These are phyloP conservation scores for Agrochola lota DNA, from an alignment of 2,888 invertebrate genomes.

Conservation along the genomic window DNA sequence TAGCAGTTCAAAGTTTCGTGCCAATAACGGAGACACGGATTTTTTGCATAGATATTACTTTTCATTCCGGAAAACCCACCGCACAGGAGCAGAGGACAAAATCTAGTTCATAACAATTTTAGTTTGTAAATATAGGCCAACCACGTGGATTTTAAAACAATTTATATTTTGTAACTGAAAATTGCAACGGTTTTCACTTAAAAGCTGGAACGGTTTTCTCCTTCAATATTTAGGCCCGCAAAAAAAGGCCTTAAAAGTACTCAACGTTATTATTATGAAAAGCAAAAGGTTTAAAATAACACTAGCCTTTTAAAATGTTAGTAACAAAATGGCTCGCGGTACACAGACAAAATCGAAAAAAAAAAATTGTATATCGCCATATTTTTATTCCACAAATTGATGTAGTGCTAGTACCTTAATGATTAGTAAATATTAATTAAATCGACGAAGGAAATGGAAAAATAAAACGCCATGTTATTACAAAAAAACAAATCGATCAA, in stretches of 20 bases:
- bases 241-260: neutral
- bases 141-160: neutral
- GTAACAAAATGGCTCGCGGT: neutral
- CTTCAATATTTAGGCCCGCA: neutral
- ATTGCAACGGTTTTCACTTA: neutral
- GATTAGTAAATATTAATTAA: neutral
- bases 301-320: constrained; percentile 6
- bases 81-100: neutral
- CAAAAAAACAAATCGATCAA: no score
- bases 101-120: neutral
- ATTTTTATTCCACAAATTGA: constrained; percentile 11
- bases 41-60: neutral
- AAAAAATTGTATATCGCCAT: neutral
- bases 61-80: neutral
- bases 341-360: constrained; percentile 1
- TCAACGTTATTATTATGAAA: neutral
- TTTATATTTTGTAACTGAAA: neutral
- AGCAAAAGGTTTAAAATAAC: constrained; percentile 21
- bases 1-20: no score
- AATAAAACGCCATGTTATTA: neutral
- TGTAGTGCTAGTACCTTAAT: neutral
- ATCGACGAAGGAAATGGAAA: neutral
- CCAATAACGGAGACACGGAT: no score
- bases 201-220: neutral
- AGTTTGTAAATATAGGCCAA: neutral